Conservation (phyloP, 1,140 invertebrate species). For the Anthonomus grandis region DNA sequence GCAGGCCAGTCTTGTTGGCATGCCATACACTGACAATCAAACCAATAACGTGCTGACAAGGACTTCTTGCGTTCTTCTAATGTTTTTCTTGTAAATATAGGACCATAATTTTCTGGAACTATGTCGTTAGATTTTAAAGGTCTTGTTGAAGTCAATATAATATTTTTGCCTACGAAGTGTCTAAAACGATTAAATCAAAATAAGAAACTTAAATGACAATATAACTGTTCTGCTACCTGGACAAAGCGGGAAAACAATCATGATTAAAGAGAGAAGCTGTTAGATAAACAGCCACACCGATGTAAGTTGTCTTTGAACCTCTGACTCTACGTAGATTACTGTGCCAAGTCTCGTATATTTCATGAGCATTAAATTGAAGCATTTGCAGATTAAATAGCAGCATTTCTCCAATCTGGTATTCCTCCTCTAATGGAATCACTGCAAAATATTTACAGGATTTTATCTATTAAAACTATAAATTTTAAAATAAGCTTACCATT, state of each 20-base stretch:
- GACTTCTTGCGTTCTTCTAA: conserved; percentile 61
- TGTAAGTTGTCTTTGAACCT: conserved; percentile 56
- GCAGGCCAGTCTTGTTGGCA: conserved; percentile 75
- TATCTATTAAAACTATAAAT: no score
- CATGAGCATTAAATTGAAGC: conserved; percentile 86
- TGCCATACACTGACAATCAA: conserved; percentile 70
- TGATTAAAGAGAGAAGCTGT: conserved; percentile 84
- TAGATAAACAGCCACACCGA: conserved; percentile 79
- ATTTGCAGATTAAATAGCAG: conserved; percentile 74
- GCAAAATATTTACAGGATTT: conserved; percentile 15
- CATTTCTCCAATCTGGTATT: conserved; percentile 59
- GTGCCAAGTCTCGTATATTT: conserved; percentile 72
- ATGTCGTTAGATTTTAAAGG: conserved; percentile 62
- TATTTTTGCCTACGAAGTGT: conserved; percentile 70
- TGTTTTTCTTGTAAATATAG: conserved; percentile 67
- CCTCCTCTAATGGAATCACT: conserved; percentile 52
- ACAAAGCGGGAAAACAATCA: conserved; percentile 78
- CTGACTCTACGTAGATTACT: conserved; percentile 51
- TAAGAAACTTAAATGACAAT: neutral
- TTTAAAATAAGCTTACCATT: neutral
- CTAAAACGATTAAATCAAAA: conserved; percentile 47
- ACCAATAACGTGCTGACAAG: conserved; percentile 74
- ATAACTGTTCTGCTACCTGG: conserved; percentile 59
- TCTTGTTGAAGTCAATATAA: conserved; percentile 67
- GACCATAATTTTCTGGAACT: conserved; percentile 83